These are phyloP conservation scores for Pachypsylla venusta DNA, from an alignment of 1,140 invertebrate genomes.

Conservation along the genomic window DNA sequence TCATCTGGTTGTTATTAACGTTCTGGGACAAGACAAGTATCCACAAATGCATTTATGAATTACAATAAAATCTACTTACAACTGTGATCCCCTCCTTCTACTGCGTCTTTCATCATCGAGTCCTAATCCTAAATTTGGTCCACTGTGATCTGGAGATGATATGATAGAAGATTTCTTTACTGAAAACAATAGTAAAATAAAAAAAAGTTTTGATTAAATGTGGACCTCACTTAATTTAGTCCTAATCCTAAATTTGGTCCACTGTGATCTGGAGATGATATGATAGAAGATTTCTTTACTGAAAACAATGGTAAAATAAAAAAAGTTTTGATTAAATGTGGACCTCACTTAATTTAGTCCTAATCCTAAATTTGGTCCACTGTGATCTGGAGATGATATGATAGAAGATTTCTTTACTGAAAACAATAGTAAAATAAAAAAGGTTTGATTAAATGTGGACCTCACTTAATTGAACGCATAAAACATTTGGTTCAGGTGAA, in stretches of 20 bases:
- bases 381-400: neutral
- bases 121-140: slow-evolving; percentile 23
- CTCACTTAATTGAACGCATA: slow-evolving; percentile 62
- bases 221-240: slow-evolving; percentile 54
- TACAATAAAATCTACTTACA: slow-evolving; percentile 41
- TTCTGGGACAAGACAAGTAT: too few species aligned
- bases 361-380: neutral
- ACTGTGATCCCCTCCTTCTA: slow-evolving; percentile 53
- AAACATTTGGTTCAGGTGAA: too few species aligned
- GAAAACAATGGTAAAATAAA: too few species aligned
- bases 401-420: slow-evolving; percentile 30
- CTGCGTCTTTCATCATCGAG: slow-evolving; percentile 54
- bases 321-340: too few species aligned
- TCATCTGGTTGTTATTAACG: too few species aligned
- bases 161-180: slow-evolving; percentile 29
- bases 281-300: slow-evolving; percentile 29
- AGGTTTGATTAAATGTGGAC: too few species aligned
- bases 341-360: slow-evolving; percentile 51
- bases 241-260: slow-evolving; percentile 17
- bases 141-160: neutral
- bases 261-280: neutral
- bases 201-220: too few species aligned
- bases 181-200: too few species aligned
- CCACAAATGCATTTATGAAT: too few species aligned
- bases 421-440: too few species aligned